Percentiles rank a stretch among this genome's conserved stretches.
These are phyloP conservation scores for Tribolium freemani DNA, from an alignment of 2,888 invertebrate genomes.

Conservation along the genomic window DNA sequence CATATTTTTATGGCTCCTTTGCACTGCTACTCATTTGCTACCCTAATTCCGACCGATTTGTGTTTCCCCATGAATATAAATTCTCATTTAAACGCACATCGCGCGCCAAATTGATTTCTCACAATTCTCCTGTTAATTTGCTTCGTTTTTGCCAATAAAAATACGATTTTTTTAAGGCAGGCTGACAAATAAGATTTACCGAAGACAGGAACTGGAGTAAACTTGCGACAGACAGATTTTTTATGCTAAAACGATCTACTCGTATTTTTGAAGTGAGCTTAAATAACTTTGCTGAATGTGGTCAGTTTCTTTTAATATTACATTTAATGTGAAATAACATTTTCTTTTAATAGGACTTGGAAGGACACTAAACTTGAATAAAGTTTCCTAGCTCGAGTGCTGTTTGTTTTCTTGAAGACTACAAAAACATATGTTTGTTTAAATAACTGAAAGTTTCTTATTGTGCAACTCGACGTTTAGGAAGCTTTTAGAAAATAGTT, in stretches of 20 bases:
- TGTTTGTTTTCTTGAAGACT: not conserved
- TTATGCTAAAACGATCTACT: too few relatives aligned
- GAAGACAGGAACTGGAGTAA: too few relatives aligned
- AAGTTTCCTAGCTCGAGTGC: not conserved
- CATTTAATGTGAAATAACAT: not conserved
- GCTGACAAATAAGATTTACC: too few relatives aligned
- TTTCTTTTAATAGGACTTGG: not conserved
- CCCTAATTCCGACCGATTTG: constrained; percentile 40
- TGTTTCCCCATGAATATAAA: constrained; percentile 40
- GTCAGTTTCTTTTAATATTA: not conserved
- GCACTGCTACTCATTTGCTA: constrained; percentile 24
- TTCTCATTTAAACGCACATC: constrained; percentile 19
- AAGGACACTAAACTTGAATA: not conserved
- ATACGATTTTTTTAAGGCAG: too few relatives aligned
- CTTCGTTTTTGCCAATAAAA: too few relatives aligned
- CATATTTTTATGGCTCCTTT: constrained; percentile 49
- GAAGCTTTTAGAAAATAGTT: not conserved
- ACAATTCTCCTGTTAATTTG: too few relatives aligned
- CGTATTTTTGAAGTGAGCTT: not conserved
- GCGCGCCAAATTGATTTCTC: constrained; percentile 7
- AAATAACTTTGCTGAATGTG: not conserved
- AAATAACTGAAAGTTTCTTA: not conserved
- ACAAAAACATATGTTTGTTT: not conserved
- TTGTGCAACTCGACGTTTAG: not conserved
- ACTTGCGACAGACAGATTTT: too few relatives aligned